Conservation (phyloP, 2,797 vertebrate genomes). For the Sebastiscus albofasciatus region DNA sequence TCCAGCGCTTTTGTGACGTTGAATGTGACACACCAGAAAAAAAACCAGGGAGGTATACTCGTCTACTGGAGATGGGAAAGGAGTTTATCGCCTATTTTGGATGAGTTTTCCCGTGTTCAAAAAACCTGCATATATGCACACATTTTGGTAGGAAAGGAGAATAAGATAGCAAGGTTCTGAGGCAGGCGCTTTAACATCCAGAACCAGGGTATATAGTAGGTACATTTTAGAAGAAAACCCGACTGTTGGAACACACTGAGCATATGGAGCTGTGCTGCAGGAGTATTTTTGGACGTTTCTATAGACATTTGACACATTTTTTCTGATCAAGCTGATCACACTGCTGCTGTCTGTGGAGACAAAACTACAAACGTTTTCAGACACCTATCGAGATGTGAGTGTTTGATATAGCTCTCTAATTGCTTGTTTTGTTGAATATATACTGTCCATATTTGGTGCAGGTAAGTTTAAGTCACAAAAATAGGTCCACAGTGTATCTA, state of each 20-base stretch:
- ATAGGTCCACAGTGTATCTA: not conserved
- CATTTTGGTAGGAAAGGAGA: not conserved
- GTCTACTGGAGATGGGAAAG: not conserved
- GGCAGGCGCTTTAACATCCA: not conserved
- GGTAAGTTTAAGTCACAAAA: not conserved
- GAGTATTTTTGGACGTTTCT: not conserved
- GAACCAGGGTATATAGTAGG: not conserved
- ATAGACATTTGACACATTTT: not conserved
- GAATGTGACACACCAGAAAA: not conserved
- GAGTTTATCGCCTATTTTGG: not conserved
- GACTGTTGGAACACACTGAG: not conserved
- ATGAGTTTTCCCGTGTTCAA: not conserved
- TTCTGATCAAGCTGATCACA: not conserved
- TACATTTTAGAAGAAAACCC: not conserved
- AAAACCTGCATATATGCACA: no score
- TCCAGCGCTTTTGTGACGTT: not conserved
- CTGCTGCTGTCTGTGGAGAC: not conserved
- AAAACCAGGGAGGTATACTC: not conserved
- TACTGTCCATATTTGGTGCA: not conserved
- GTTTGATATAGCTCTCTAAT: not conserved
- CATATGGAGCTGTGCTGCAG: not conserved
- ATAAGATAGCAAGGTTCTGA: not conserved
- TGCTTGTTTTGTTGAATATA: not conserved
- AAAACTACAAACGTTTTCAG: not conserved
- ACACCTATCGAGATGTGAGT: not conserved